These are phyloP conservation scores for Leucopsar rothschildi DNA, from an alignment of 2,113 vertebrate species.

Conservation along the genomic window DNA sequence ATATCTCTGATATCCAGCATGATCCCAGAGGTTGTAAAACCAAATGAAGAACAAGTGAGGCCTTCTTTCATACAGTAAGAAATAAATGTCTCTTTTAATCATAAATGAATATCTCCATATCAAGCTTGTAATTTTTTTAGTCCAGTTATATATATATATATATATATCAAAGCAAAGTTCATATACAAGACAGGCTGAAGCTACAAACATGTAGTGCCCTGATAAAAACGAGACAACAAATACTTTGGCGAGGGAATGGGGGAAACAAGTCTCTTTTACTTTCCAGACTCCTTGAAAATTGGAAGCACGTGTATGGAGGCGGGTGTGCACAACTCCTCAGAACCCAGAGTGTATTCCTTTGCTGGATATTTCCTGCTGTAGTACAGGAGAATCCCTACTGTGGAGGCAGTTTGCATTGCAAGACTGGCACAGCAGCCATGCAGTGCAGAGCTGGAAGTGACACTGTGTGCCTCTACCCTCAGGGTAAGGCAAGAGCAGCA, in stretches of 20 bases:
- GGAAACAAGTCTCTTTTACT: background rate
- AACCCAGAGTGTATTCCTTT: background rate
- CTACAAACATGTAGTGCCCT: accelerated
- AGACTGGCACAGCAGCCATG: background rate
- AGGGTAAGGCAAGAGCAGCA: background rate
- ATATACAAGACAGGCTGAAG: background rate
- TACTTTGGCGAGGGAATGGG: background rate
- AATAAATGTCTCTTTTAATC: background rate
- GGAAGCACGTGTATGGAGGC: background rate
- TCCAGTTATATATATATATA: too few species aligned
- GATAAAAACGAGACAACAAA: background rate
- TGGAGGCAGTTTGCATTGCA: background rate
- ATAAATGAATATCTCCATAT: background rate
- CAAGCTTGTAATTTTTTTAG: background rate
- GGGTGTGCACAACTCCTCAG: background rate
- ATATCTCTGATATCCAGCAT: background rate
- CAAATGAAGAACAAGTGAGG: background rate
- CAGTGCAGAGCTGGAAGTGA: background rate
- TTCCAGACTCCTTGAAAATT: background rate
- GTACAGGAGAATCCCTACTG: background rate
- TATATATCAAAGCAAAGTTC: background rate
- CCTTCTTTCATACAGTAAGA: background rate
- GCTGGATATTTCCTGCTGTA: background rate
- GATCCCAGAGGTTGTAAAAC: background rate
- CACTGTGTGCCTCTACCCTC: background rate